Evolutionary conservation across 2,888 invertebrate genomes (phyloP).

Genomic region (Augochlorella aurata): DNA sequence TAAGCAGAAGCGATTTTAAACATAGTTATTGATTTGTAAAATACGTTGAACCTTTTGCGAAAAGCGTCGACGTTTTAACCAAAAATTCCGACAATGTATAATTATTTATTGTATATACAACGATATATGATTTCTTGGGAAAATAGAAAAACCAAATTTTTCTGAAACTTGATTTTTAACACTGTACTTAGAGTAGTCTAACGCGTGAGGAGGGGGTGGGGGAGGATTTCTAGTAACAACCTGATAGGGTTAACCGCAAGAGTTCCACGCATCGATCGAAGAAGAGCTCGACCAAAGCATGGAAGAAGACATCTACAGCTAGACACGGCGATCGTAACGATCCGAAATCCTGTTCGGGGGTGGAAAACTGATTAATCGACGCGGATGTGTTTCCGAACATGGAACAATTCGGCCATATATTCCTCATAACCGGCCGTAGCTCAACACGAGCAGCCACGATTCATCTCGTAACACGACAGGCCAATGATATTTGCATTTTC

Average conservation of each 20-base stretch:
- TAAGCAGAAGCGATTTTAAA: no score
- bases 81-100: no score
- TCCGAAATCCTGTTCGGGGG: neutral
- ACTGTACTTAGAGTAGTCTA: no score
- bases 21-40: no score
- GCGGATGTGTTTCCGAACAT: neutral
- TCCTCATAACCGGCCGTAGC: constrained; percentile 67
- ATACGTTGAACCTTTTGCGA: no score
- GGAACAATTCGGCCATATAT: constrained; percentile 34
- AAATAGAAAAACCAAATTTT: neutral
- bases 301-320: neutral
- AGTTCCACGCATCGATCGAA: neutral
- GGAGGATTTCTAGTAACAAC: no score
- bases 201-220: no score
- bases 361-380: constrained; percentile 20
- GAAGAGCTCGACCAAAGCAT: neutral
- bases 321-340: neutral
- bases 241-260: neutral
- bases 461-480: constrained; percentile 37
- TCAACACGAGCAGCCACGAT: constrained; percentile 54
- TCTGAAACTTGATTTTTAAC: no score
- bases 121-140: no score
- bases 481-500: constrained; percentile 60
- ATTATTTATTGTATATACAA: no score
- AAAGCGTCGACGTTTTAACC: no score